Conservation (phyloP, 2,888 invertebrate species). For the Caenorhabditis sp. region DNA sequence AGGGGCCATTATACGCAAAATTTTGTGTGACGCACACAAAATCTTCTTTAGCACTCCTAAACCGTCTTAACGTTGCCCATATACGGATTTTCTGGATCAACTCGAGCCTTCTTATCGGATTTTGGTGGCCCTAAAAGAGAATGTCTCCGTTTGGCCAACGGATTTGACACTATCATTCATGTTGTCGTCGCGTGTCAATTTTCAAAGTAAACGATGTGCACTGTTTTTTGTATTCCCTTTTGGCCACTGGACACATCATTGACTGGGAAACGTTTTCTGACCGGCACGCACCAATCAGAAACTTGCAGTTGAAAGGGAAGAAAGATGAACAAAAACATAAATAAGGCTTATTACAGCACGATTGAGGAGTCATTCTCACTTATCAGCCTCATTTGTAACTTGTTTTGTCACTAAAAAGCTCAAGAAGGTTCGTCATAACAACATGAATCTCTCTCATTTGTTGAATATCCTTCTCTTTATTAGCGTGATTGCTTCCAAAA, state of each 20-base stretch:
- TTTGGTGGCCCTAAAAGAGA: slow-evolving; percentile 6
- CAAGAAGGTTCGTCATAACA: not conserved
- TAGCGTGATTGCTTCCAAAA: too few species aligned
- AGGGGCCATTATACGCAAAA: slow-evolving; percentile 34
- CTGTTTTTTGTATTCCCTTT: not conserved
- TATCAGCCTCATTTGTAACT: slow-evolving; percentile 41
- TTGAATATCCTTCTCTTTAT: too few species aligned
- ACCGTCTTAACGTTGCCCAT: slow-evolving; percentile 12
- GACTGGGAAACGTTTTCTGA: too few species aligned
- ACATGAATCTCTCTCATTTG: slow-evolving; percentile 8
- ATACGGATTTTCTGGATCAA: slow-evolving; percentile 10
- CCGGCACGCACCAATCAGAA: slow-evolving; percentile 1
- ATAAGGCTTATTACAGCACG: slow-evolving; percentile 28
- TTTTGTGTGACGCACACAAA: slow-evolving; percentile 39
- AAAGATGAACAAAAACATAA: slow-evolving; percentile 5
- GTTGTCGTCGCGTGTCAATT: too few species aligned
- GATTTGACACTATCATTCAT: too few species aligned
- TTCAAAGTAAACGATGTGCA: too few species aligned
- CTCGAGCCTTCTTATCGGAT: slow-evolving; percentile 14
- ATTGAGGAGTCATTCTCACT: slow-evolving; percentile 22
- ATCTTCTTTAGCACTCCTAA: slow-evolving; percentile 43
- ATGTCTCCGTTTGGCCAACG: too few species aligned
- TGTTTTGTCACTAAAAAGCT: slow-evolving; percentile 10
- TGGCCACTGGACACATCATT: too few species aligned
- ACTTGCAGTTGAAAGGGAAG: slow-evolving; percentile 1